Conservation (phyloP, 2,797 vertebrate genomes). For the Rhinella marina region DNA sequence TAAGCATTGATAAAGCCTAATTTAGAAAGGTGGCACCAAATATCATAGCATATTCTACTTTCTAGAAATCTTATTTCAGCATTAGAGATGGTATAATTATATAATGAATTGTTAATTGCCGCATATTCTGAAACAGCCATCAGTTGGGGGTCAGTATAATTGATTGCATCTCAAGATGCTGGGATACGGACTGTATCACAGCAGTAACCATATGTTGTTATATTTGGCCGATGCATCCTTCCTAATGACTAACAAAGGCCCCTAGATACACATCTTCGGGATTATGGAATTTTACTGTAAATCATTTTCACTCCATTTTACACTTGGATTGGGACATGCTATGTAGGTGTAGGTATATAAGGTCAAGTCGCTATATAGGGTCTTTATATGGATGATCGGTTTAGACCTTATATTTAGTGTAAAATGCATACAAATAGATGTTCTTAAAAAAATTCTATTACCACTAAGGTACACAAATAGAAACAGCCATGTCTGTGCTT, state of each 20-base stretch:
- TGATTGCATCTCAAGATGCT: not conserved
- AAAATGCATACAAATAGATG: not conserved
- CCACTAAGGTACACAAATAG: too few species aligned
- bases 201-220: constrained; percentile 24
- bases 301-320: constrained; percentile 1
- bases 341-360: not conserved
- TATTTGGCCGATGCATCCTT: constrained; percentile 1
- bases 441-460: too few species aligned
- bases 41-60: not conserved
- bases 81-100: not conserved
- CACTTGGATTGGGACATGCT: not conserved
- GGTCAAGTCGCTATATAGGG: not conserved
- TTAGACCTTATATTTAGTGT: not conserved
- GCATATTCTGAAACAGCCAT: constrained; percentile 8
- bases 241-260: not conserved
- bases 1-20: not conserved
- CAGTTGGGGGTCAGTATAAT: constrained; percentile 23
- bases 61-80: not conserved
- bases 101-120: not conserved
- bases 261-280: not conserved
- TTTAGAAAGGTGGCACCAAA: too few species aligned
- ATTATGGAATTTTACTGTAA: not conserved
- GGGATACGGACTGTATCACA: constrained; percentile 19
- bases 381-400: not conserved
- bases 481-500: too few species aligned